Base-by-base conservation (phyloP, 2,113 vertebrate genomes). In the Hyaena hyaena region DNA sequence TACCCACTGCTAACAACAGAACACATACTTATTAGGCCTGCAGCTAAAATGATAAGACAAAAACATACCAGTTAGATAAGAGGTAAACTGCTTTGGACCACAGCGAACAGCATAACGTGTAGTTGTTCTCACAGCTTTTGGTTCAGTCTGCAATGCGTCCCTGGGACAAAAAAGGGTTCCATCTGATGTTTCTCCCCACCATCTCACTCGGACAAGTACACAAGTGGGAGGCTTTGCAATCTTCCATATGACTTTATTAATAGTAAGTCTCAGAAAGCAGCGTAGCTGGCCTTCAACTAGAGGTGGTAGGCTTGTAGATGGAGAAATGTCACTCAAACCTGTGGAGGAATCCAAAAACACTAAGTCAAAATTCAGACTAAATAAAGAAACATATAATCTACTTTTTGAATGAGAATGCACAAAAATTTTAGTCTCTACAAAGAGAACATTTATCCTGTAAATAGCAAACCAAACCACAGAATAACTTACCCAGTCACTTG, bases 121-220 rank as follows among this genome's bases (percentile, higher is more conserved):
- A 7, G 99, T 99, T 79, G 98, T 99, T 96, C 99, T 99, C 6
- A 99, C 97, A 19, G 96, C 96, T 88, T 98, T 99, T 39, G 99
- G 99, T 33, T 99, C 99, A 14, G 95, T 45, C 61, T 99, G 98
- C 5, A 98, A 94, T 28, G 98, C 97, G 97, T 99, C 99, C 90
- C 98, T 98, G 15, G 99, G 99, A 71, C 98, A 98, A 86, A 99
- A 99, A 35, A 99, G 77, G 0, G 99, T 99, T 28, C 99, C 99
- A 0, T 99, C 97, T 3, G 99, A 99, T 0, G 99, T 99, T 94
- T 99, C 99, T 2, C 99, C 99, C 99, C 99, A 99, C 99, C 99
- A 99, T 33, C 99, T 99, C 85, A 99, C 98, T 94, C 99, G 98
- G 83, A 99, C 97, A 16, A 99, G 98, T 5, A 98, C 97, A 45